Percentiles rank a stretch among this genome's conserved stretches.
Evolutionary conservation across 2,888 invertebrate genomes (phyloP).

Genomic region (Flexamia atlantica): DNA sequence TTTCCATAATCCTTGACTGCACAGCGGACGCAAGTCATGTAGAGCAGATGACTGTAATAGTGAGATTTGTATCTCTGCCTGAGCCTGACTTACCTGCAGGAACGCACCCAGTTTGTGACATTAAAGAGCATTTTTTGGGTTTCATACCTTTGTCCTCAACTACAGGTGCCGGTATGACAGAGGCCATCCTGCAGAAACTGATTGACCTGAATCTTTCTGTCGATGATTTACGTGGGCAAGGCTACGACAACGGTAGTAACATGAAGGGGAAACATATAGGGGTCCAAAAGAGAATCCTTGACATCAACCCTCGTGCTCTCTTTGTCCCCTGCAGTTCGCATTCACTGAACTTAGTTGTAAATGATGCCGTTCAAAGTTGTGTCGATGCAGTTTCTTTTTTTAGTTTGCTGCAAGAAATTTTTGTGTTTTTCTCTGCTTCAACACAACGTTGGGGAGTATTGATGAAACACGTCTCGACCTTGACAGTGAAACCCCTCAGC

Average conservation of each 20-base stretch:
- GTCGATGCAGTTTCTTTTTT: constrained; percentile 1
- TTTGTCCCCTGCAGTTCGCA: constrained; percentile 46
- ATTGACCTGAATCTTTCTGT: constrained; percentile 8
- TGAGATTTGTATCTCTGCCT: constrained; percentile 8
- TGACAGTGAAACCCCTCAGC: constrained; percentile 26
- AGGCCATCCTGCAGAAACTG: not conserved
- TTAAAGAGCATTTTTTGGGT: constrained; percentile 48
- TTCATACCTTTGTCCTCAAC: constrained; percentile 31
- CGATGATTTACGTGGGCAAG: constrained; percentile 22
- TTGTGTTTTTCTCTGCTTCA: constrained; percentile 38
- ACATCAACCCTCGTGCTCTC: constrained; percentile 41
- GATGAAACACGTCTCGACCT: not conserved
- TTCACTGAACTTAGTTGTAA: constrained; percentile 48
- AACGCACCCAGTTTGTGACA: not conserved
- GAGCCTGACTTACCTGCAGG: no score
- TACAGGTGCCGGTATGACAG: constrained; percentile 46
- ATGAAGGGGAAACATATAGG: constrained; percentile 54
- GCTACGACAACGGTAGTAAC: constrained; percentile 48
- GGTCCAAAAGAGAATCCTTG: constrained; percentile 22
- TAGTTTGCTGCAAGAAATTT: not conserved
- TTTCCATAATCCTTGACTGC: constrained; percentile 40
- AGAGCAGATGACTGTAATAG: constrained; percentile 51
- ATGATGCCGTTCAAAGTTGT: constrained; percentile 27
- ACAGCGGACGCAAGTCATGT: constrained; percentile 31
- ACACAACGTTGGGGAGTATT: no score